Base-by-base conservation (phyloP, 2,113 vertebrate species). In the Dolichotis patagonum region DNA sequence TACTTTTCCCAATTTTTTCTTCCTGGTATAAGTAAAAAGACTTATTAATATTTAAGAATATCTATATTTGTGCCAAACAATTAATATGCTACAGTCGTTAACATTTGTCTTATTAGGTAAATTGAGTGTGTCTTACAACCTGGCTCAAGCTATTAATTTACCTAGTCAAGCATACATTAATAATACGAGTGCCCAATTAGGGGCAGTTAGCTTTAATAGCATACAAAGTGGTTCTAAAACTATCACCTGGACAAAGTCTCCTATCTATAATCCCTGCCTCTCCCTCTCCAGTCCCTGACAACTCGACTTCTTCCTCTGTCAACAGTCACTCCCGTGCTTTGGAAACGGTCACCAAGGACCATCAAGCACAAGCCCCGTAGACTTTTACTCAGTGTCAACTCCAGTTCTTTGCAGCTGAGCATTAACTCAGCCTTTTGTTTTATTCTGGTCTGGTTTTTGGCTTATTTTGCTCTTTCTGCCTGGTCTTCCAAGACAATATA, bases 81-180 rank as follows among this genome's bases (percentile, higher is more conserved):
- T 96, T 69, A 84, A 73, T 71, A 90, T 52, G 20, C 12, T 93
- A 3, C 38, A 93, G 24, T 88, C 77, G 81, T 88, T 93, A 73
- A 88, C 46, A 94, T 86, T 86, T 92, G 58, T 75, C 92, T 94
- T 95, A 94, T 93, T 88, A 97, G 88, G 88, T 54, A 94, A 92
- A 95, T 75, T 92, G 87, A 96, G 19, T 84, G 32, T 75, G n/a
- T 62, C 65, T 88, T 94, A 95, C 65, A 95, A 92, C 19, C 58
- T 84, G 77, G 63, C 62, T 96, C 60, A 95, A 88, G 92, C 46
- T 52, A 86, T 90, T 92, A 88, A 86, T 87, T 95, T 95, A 85
- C 24, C 82, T 85, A 85, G 92, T 96, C 54, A 92, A 90, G 22
- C 82, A 62, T 62, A 65, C 80, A 67, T 94, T 94, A 94, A 88